Conservation (phyloP, 1,140 invertebrate genomes). For the Bombus sylvicola region DNA sequence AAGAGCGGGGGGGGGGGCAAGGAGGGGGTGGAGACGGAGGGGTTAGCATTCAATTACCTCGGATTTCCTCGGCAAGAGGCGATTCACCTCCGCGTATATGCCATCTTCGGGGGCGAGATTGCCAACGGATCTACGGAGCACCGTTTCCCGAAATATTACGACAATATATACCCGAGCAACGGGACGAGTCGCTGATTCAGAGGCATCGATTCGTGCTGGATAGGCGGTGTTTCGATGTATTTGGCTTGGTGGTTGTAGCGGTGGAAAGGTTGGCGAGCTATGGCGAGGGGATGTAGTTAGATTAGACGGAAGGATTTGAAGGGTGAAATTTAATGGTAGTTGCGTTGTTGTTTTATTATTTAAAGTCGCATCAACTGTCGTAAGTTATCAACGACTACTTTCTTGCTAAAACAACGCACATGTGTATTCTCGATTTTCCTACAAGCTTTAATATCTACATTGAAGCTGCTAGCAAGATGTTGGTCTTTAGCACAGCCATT, state of each 20-base stretch:
- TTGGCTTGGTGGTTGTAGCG: not conserved
- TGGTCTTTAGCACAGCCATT: too few species aligned
- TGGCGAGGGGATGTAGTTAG: not conserved
- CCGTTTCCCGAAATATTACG: conserved; percentile 76
- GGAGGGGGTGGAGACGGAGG: conserved; percentile 46
- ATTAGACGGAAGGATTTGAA: too few species aligned
- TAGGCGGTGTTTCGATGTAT: not conserved
- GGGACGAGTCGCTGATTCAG: conserved; percentile 46
- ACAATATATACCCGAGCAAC: conserved; percentile 69
- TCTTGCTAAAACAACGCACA: too few species aligned
- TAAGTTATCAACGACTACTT: too few species aligned
- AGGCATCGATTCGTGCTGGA: conserved; percentile 27
- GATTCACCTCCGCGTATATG: conserved; percentile 77
- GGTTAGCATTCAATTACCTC: conserved; percentile 82
- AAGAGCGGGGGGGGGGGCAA: conserved; percentile 9
- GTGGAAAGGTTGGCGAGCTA: not conserved
- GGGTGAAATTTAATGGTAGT: too few species aligned
- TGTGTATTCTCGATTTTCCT: too few species aligned
- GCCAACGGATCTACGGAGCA: conserved; percentile 69
- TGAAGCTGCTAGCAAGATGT: too few species aligned
- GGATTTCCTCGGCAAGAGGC: conserved; percentile 80
- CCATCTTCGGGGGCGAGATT: conserved; percentile 78
- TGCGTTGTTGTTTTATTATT: too few species aligned
- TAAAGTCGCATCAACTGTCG: too few species aligned
- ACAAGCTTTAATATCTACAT: too few species aligned